Evolutionary conservation across 2,113 vertebrate species (phyloP).

Genomic region (Monarcha castaneiventris): DNA sequence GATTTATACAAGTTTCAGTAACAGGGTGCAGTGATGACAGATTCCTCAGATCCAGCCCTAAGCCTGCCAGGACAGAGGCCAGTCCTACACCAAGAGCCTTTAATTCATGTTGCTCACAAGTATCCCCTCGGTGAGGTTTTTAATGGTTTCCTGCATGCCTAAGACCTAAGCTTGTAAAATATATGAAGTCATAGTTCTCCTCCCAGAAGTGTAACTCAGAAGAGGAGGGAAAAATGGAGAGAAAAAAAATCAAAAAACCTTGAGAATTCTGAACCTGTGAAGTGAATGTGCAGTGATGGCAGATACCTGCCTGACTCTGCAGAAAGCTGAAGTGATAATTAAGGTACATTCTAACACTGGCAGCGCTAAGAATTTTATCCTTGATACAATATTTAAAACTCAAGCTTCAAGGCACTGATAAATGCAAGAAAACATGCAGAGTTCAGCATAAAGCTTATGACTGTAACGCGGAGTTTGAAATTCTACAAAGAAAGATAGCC

Average conservation of each 20-base stretch:
- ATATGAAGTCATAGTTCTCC: background rate
- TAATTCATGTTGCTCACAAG: background rate
- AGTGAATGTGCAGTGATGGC: background rate
- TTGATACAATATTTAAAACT: slow-evolving; percentile 24
- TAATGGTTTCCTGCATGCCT: background rate
- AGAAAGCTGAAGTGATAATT: slow-evolving; percentile 21
- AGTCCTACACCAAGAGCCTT: background rate
- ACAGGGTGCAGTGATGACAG: background rate
- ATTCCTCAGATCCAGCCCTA: background rate
- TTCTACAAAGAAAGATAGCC: background rate
- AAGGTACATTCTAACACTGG: background rate
- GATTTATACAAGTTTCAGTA: background rate
- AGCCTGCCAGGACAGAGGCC: background rate
- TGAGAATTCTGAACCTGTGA: background rate
- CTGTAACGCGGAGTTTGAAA: background rate
- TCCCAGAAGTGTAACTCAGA: background rate
- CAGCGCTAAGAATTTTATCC: background rate
- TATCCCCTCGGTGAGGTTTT: rapidly evolving
- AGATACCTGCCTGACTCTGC: slow-evolving; percentile 3
- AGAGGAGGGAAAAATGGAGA: rapidly evolving
- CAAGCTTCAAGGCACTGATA: background rate
- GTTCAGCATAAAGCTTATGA: background rate
- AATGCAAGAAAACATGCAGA: background rate
- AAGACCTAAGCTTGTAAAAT: background rate
- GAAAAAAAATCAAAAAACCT: background rate